Conservation (phyloP, 2,888 invertebrate species). For the Apotomis capreana region DNA sequence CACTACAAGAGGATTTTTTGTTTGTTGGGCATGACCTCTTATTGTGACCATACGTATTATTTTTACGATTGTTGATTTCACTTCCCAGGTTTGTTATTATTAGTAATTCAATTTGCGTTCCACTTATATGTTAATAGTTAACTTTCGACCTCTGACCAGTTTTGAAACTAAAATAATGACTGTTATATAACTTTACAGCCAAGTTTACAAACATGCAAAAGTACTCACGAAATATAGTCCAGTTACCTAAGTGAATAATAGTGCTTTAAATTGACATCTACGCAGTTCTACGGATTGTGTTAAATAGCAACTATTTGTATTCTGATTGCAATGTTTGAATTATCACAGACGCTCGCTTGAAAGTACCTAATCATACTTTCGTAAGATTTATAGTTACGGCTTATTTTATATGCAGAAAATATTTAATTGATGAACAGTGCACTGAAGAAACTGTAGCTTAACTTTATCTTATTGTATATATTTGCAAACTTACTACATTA, state of each 20-base stretch:
- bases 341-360: neutral
- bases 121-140: conserved; percentile 17
- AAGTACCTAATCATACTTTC: neutral
- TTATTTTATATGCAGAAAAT: too few species aligned
- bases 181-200: conserved; percentile 17
- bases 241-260: conserved; percentile 14
- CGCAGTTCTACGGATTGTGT: neutral
- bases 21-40: neutral
- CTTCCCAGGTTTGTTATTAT: neutral
- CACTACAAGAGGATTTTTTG: too few species aligned
- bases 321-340: neutral
- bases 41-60: neutral
- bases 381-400: too few species aligned
- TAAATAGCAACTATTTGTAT: conserved; percentile 2
- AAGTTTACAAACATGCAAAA: conserved; percentile 3
- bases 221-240: conserved; percentile 3
- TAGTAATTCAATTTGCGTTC: conserved; percentile 7
- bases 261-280: neutral
- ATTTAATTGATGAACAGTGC: too few species aligned
- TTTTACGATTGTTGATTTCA: neutral
- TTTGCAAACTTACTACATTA: too few species aligned
- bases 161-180: conserved; percentile 22
- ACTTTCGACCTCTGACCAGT: conserved; percentile 26
- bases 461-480: too few species aligned
- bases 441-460: too few species aligned